These are phyloP conservation scores for Amorpha juglandis DNA, from an alignment of 2,888 invertebrate genomes.

Conservation along the genomic window DNA sequence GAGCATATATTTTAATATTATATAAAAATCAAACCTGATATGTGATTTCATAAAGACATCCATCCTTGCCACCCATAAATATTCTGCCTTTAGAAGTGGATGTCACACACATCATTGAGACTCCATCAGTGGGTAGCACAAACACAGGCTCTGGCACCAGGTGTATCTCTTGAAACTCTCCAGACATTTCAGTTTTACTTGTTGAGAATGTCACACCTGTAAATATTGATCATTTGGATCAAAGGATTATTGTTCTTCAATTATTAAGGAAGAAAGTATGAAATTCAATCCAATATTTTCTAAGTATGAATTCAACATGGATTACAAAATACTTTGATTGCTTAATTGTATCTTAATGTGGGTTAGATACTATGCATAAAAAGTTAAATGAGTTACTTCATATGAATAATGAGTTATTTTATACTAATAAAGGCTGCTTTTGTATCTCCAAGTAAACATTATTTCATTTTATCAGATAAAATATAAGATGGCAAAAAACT, in stretches of 20 bases:
- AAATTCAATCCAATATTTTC: neutral
- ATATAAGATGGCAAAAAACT: no score
- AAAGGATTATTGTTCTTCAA: constrained; percentile 2
- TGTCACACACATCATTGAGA: constrained; percentile 91
- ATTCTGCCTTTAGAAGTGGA: constrained; percentile 94
- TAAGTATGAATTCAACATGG: no score
- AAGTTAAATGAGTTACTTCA: no score
- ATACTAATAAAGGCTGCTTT: no score
- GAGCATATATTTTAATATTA: no score
- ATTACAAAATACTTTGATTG: no score
- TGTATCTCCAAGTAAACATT: no score
- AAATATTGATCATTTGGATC: constrained; percentile 33
- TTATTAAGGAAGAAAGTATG: neutral
- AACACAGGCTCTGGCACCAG: constrained; percentile 97
- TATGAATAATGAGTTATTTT: no score
- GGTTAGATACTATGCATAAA: no score
- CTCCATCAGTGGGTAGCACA: constrained; percentile 94
- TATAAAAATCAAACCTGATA: constrained; percentile 90
- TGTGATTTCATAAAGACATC: constrained; percentile 96
- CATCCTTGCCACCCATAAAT: constrained; percentile 97
- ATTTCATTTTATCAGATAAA: no score
- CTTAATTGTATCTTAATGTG: no score
- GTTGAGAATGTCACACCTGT: constrained; percentile 84
- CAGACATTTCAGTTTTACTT: constrained; percentile 73
- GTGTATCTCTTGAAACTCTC: constrained; percentile 90